Evolutionary conservation across 2,113 vertebrate genomes (phyloP).

Genomic region (Morone saxatilis): DNA sequence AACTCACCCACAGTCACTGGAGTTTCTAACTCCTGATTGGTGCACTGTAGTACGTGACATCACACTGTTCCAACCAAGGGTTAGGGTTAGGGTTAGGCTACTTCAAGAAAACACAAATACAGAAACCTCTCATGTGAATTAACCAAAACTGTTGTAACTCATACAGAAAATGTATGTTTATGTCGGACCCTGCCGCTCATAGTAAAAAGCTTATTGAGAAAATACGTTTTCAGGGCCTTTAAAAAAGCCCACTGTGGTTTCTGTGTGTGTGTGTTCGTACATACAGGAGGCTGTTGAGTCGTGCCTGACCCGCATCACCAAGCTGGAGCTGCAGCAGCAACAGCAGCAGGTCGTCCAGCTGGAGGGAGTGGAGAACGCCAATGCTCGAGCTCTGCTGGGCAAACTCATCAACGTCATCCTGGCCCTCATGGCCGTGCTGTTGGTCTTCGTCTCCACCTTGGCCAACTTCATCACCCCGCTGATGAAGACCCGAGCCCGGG

Average conservation of each 20-base stretch:
- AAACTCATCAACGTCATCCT: conserved; percentile 99
- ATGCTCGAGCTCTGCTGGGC: conserved; percentile 94
- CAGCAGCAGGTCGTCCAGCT: conserved; percentile 98
- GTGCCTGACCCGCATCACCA: conserved; percentile 96
- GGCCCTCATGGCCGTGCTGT: conserved; percentile 97
- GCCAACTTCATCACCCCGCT: conserved; percentile 99
- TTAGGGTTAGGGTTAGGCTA: too few species aligned
- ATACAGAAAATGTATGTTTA: neutral
- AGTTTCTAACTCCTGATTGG: neutral
- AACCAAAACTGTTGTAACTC: neutral
- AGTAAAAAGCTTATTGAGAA: neutral
- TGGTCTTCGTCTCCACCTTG: conserved; percentile 98
- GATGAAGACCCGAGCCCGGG: conserved; percentile 95
- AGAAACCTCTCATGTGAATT: neutral
- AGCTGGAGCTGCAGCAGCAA: conserved; percentile 98
- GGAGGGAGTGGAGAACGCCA: conserved; percentile 98
- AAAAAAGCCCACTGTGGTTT: neutral
- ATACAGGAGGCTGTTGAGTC: conserved; percentile 96
- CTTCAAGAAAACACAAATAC: neutral
- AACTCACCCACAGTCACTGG: neutral
- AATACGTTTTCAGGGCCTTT: neutral
- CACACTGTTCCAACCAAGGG: neutral
- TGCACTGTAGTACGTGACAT: neutral
- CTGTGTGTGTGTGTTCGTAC: conserved; percentile 8
- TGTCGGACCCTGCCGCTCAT: neutral